Conservation (phyloP, 2,113 vertebrate species). For the Nymphicus hollandicus region DNA sequence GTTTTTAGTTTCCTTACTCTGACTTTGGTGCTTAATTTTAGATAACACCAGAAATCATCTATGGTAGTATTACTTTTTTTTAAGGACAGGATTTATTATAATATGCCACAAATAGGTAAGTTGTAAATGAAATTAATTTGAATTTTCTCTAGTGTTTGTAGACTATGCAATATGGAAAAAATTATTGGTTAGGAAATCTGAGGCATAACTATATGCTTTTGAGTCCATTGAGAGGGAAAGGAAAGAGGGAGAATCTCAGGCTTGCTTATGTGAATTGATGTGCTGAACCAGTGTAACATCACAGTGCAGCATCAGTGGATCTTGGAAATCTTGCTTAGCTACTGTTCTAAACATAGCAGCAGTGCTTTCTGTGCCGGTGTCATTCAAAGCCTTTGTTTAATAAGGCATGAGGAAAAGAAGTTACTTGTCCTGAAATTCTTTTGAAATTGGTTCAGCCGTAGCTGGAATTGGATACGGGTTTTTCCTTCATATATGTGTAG, state of each 20-base stretch:
- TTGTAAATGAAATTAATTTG: not conserved
- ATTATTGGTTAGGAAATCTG: not conserved
- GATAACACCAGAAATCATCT: not conserved
- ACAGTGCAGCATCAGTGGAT: conserved; percentile 20
- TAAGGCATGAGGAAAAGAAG: not conserved
- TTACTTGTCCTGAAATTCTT: not conserved
- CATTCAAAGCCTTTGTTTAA: conserved; percentile 9
- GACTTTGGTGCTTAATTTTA: not conserved
- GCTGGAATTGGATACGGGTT: not conserved
- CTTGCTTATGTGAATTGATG: conserved; percentile 11
- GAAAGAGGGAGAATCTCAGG: not conserved
- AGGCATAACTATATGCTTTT: not conserved
- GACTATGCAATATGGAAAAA: not conserved
- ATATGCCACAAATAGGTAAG: not conserved
- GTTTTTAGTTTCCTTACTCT: not conserved
- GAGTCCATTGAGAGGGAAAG: not conserved
- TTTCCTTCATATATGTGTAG: not conserved
- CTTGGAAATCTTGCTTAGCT: conserved; percentile 53
- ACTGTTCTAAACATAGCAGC: conserved; percentile 66
- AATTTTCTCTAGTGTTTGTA: not conserved
- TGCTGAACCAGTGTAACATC: not conserved
- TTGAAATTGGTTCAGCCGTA: not conserved
- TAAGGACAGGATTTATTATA: not conserved
- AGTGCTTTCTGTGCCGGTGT: conserved; percentile 5
- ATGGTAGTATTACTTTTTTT: not conserved